Evolutionary conservation across 2,888 invertebrate species (phyloP).

Genomic region (Dorcus hopei): DNA sequence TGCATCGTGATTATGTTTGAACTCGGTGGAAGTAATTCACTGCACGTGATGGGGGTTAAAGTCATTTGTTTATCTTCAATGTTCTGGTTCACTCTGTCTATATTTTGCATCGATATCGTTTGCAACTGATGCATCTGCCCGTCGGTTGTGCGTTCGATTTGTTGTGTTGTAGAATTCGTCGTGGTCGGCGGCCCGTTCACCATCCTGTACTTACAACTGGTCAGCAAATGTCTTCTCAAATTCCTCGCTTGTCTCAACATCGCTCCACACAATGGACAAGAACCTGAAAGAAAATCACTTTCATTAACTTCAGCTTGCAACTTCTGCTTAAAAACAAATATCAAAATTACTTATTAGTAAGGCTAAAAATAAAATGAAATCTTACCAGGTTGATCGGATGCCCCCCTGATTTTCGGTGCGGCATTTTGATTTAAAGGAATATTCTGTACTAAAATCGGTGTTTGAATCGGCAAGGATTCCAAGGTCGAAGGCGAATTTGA

Average conservation of each 20-base stretch:
- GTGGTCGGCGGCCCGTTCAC: constrained; percentile 16
- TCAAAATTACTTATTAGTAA: neutral
- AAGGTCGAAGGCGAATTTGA: constrained; percentile 15
- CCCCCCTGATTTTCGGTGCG: constrained; percentile 54
- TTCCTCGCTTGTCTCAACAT: constrained; percentile 60
- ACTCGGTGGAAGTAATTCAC: constrained; percentile 22
- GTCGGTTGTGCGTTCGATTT: constrained; percentile 17
- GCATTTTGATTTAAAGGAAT: constrained; percentile 14
- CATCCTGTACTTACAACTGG: constrained; percentile 28
- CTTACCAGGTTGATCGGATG: constrained; percentile 57
- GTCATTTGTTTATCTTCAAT: constrained; percentile 24
- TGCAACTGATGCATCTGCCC: constrained; percentile 24
- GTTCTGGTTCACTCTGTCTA: constrained; percentile 21
- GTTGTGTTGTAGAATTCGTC: constrained; percentile 8
- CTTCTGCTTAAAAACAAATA: no score
- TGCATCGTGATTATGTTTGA: constrained; percentile 15
- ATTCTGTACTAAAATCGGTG: constrained; percentile 19
- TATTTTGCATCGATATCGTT: constrained; percentile 22
- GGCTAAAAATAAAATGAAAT: neutral
- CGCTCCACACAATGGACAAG: constrained; percentile 59
- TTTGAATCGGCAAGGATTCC: constrained; percentile 13
- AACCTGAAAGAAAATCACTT: constrained; percentile 32
- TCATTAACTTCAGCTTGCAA: no score
- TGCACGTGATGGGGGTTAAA: constrained; percentile 24
- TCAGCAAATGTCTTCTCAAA: constrained; percentile 55